Evolutionary conservation across 2,113 vertebrate genomes (phyloP).

Genomic region (Mesoclemmys tuberculata): DNA sequence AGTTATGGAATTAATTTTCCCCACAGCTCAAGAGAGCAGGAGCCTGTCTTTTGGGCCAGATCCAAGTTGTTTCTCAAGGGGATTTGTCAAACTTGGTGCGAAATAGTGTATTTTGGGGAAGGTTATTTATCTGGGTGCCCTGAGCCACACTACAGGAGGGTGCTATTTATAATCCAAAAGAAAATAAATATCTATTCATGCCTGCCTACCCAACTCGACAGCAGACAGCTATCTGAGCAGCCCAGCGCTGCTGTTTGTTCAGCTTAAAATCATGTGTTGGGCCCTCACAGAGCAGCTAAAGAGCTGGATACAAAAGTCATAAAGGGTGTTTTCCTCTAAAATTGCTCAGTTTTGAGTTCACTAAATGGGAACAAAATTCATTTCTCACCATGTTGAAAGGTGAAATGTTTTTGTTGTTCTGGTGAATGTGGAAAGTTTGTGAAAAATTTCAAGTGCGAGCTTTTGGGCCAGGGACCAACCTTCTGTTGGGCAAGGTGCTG

Average conservation of each 20-base stretch:
- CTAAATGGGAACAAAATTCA: too few species aligned
- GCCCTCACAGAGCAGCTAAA: background rate
- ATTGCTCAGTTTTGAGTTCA: background rate
- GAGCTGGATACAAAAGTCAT: background rate
- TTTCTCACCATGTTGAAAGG: too few species aligned
- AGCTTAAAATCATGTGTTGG: background rate
- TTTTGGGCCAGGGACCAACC: too few species aligned
- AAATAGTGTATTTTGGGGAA: background rate
- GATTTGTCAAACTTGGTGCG: background rate
- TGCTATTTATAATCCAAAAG: background rate
- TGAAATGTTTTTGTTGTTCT: too few species aligned
- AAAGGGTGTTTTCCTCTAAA: background rate
- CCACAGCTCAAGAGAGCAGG: background rate
- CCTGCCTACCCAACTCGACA: background rate
- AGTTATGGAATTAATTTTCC: background rate
- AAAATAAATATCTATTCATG: background rate
- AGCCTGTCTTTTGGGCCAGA: background rate
- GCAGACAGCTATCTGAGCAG: background rate
- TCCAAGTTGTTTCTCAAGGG: background rate
- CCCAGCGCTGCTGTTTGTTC: background rate
- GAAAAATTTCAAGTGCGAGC: too few species aligned
- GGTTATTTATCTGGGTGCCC: background rate
- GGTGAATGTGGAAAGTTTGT: too few species aligned
- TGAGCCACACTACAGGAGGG: background rate
- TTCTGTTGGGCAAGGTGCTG: too few species aligned